These are phyloP conservation scores for Holocentrus rufus DNA, from an alignment of 2,797 vertebrate genomes.

Conservation along the genomic window DNA sequence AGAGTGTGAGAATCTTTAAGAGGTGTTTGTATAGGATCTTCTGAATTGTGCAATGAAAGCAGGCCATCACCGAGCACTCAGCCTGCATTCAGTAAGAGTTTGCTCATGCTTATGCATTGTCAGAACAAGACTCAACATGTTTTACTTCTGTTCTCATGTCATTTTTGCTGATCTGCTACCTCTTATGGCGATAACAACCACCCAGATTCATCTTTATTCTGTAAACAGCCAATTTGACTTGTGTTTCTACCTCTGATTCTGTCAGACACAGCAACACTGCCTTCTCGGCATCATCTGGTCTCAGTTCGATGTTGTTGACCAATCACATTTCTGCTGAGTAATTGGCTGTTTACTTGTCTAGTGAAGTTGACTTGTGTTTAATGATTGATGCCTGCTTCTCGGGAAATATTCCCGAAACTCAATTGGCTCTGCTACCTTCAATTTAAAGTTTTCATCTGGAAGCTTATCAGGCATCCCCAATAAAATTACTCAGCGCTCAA, in stretches of 20 bases:
- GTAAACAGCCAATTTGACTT: no score
- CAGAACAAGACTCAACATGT: neutral
- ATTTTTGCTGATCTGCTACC: neutral
- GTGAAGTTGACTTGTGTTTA: neutral
- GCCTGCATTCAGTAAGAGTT: neutral
- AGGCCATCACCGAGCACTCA: neutral
- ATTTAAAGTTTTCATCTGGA: neutral
- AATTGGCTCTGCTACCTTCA: neutral
- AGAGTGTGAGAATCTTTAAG: no score
- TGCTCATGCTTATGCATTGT: neutral
- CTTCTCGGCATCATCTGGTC: neutral
- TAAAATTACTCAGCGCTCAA: neutral
- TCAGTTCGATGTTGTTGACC: neutral
- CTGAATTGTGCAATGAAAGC: neutral
- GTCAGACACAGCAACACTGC: no score
- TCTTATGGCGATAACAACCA: neutral
- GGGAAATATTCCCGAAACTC: constrained; percentile 18
- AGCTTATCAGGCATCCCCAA: neutral
- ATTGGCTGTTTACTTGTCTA: constrained; percentile 12
- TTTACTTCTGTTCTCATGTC: neutral
- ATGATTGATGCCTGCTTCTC: constrained; percentile 20
- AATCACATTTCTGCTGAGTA: neutral
- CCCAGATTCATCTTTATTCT: no score
- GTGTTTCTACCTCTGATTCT: no score
- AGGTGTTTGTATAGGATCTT: no score